These are phyloP conservation scores for Gastrophysa polygoni DNA, from an alignment of 2,888 invertebrate species.

Conservation along the genomic window DNA sequence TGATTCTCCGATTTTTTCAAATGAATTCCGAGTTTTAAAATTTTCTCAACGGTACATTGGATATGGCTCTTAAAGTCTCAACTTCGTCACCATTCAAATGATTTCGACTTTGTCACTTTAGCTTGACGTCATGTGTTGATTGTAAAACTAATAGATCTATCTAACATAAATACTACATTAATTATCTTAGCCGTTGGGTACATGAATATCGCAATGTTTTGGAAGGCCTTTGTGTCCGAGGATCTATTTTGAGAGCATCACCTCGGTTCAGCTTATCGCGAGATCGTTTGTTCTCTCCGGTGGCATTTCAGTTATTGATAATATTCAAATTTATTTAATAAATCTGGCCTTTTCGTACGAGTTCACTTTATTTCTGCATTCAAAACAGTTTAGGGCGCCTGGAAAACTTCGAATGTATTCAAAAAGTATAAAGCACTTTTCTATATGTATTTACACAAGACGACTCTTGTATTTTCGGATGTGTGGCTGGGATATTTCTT, in stretches of 20 bases:
- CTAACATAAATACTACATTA: too few relatives aligned
- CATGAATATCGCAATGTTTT: too few relatives aligned
- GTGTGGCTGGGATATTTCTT: background rate
- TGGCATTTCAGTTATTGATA: conserved; percentile 18
- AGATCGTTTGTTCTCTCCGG: background rate
- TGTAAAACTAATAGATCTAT: too few relatives aligned
- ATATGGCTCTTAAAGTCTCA: too few relatives aligned
- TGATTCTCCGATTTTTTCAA: too few relatives aligned
- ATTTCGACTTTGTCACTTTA: too few relatives aligned
- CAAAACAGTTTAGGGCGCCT: conserved; percentile 44
- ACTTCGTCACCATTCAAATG: too few relatives aligned
- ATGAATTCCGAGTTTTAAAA: too few relatives aligned
- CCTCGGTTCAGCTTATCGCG: background rate
- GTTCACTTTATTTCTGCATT: conserved; percentile 43
- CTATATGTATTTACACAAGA: conserved; percentile 44
- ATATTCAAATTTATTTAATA: conserved; percentile 42
- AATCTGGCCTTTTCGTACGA: conserved; percentile 30
- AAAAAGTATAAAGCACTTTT: conserved; percentile 46
- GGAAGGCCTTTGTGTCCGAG: background rate
- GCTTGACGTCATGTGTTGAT: too few relatives aligned
- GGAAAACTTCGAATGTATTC: conserved; percentile 47
- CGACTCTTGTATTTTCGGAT: conserved; percentile 21
- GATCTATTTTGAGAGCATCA: background rate
- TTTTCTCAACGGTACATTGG: too few relatives aligned
- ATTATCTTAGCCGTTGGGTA: too few relatives aligned